Conservation (phyloP, 2,888 invertebrate genomes). For the Drosophila birchii region DNA sequence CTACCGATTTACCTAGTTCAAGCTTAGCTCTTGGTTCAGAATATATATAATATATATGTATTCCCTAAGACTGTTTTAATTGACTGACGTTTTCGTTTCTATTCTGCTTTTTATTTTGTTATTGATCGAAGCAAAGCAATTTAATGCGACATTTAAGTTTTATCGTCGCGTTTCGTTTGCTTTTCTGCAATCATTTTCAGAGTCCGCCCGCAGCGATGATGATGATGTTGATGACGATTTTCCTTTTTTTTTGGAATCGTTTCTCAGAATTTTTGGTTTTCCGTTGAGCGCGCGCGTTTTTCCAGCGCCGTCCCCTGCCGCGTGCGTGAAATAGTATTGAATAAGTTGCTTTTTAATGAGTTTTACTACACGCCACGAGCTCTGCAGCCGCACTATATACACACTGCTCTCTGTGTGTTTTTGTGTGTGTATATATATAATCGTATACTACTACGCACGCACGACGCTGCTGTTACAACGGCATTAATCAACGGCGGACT, state of each 20-base stretch:
- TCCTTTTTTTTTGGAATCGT: neutral
- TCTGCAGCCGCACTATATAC: conserved; percentile 49
- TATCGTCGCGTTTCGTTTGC: conserved; percentile 64
- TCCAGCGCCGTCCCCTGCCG: conserved; percentile 13
- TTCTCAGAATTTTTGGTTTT: conserved; percentile 15
- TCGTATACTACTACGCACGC: conserved; percentile 72
- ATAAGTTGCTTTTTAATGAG: conserved; percentile 72
- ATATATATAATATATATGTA: conserved; percentile 27
- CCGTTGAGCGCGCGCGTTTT: conserved; percentile 44
- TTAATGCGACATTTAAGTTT: conserved; percentile 72
- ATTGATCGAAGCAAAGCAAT: conserved; percentile 69
- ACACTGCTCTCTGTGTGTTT: conserved; percentile 14
- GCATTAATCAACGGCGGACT: conserved; percentile 47
- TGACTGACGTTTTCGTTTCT: conserved; percentile 54
- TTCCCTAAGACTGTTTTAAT: conserved; percentile 60
- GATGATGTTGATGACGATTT: conserved; percentile 13
- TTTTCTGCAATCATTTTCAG: conserved; percentile 60
- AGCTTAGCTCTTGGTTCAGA: conserved; percentile 4
- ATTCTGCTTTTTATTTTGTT: conserved; percentile 17
- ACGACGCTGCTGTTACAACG: conserved; percentile 53
- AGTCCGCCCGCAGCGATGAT: conserved; percentile 30
- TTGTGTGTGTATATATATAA: conserved; percentile 42
- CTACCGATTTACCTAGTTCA: conserved; percentile 26
- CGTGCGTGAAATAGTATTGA: conserved; percentile 73
- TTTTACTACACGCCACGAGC: conserved; percentile 75